phyloP scores from a whole-genome alignment of 2,888 invertebrate genomes.

The Phasia obesa region DNA sequence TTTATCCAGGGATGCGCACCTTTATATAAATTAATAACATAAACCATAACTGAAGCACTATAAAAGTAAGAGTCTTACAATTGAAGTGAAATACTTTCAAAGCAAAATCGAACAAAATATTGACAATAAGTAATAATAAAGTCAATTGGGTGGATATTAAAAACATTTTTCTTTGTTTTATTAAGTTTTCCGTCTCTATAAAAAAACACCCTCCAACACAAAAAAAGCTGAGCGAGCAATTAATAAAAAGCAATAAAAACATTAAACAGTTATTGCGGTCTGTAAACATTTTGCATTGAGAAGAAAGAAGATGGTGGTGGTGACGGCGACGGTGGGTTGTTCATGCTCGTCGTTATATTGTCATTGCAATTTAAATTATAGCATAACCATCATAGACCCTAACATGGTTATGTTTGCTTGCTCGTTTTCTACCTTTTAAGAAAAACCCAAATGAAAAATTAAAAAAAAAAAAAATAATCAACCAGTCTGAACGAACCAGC shows the following conservation, averaged over 20 bases:
- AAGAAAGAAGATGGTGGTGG: not conserved
- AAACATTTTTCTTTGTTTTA: too few relatives aligned
- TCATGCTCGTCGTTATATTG: conserved; percentile 28
- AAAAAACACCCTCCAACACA: too few relatives aligned
- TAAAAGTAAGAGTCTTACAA: too few relatives aligned
- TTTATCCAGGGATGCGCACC: too few relatives aligned
- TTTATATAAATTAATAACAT: too few relatives aligned
- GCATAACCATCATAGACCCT: conserved; percentile 9
- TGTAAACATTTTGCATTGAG: conserved; percentile 1
- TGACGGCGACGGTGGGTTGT: conserved; percentile 13
- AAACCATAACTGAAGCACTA: too few relatives aligned
- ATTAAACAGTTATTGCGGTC: conserved; percentile 49
- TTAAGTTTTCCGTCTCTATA: too few relatives aligned
- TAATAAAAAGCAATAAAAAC: conserved; percentile 55
- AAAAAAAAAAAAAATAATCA: conserved; percentile 2
- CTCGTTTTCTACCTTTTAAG: conserved; percentile 36
- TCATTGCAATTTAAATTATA: conserved; percentile 26
- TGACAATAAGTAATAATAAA: too few relatives aligned
- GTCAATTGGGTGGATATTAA: too few relatives aligned
- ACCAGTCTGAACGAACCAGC: conserved; percentile 25
- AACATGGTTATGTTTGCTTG: conserved; percentile 25
- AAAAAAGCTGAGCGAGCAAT: conserved; percentile 47
- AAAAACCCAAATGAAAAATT: conserved; percentile 3
- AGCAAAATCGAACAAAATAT: too few relatives aligned
- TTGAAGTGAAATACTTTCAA: too few relatives aligned